These are phyloP conservation scores for human DNA, from an alignment of 2,113 vertebrate species.

Conservation along the genomic window GRCh38 chr1:76949501-76950000, in stretches of 20 bases:
- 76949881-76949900: background rate
- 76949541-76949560: conserved; percentile 61
- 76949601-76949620: background rate
- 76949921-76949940: background rate
- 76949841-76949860: background rate
- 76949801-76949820: background rate
- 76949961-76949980: background rate
- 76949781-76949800: background rate
- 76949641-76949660: background rate
- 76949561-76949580: background rate
- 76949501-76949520: conserved; percentile 18
- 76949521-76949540: background rate
- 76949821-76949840: background rate
- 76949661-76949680: background rate
- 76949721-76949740: background rate
- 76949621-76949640: conserved; percentile 55
- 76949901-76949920: background rate
- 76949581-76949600: conserved; percentile 19
- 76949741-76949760: background rate
- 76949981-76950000: background rate
- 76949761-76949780: background rate
- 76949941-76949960: background rate
- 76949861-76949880: background rate
- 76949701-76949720: background rate
- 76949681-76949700: background rate